A percentile compares a stretch with the other conserved stretches of the same genome.
These are phyloP conservation scores for Sinosuthora webbiana DNA, from an alignment of 2,113 vertebrate genomes.

Conservation along the genomic window DNA sequence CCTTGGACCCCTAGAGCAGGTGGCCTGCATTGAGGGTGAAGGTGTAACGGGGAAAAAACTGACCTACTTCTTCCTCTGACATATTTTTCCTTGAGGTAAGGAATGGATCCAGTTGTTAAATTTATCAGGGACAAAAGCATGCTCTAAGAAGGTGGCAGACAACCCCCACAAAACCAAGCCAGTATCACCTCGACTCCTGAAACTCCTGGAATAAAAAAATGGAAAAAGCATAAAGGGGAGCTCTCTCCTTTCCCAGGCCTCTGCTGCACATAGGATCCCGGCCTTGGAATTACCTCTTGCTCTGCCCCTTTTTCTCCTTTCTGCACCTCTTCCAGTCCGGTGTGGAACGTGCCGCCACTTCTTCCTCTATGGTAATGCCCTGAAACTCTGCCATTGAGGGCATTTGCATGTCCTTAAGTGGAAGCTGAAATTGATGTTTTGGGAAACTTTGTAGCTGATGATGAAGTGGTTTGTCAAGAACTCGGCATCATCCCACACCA, in stretches of 20 bases:
- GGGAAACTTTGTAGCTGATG: not conserved
- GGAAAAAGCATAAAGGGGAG: not conserved
- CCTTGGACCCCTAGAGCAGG: not conserved
- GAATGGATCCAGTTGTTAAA: not conserved
- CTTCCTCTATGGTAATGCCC: not conserved
- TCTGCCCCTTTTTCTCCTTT: not conserved
- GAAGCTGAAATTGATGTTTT: not conserved
- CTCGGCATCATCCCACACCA: not conserved
- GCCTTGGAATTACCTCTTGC: not conserved
- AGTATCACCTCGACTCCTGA: not conserved
- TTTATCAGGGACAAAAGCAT: not conserved
- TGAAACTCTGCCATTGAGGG: not conserved
- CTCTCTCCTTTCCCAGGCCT: not conserved
- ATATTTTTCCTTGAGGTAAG: not conserved
- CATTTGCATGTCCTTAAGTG: not conserved
- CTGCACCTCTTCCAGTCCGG: not conserved
- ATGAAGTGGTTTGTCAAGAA: slow-evolving; percentile 9
- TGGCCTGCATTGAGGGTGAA: not conserved
- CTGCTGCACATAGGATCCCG: not conserved
- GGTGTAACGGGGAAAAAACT: not conserved
- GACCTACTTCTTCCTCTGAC: not conserved
- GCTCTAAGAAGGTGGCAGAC: not conserved
- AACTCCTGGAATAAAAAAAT: not conserved
- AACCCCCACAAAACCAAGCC: not conserved
- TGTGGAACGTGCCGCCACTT: not conserved